phyloP scores from a whole-genome alignment of 2,113 vertebrate genomes.

The Xenopus laevis region DNA sequence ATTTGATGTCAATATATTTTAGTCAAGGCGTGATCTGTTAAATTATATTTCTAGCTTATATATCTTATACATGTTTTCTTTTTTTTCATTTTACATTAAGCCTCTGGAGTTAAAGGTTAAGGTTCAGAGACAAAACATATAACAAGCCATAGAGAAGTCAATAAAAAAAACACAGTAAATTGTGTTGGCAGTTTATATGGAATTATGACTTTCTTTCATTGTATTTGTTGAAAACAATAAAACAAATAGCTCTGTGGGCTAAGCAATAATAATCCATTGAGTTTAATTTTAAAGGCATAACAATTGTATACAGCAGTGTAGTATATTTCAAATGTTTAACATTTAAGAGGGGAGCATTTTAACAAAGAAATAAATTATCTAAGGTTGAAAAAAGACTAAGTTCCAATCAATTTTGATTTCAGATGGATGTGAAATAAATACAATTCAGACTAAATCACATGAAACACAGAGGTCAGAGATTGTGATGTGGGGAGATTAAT shows the following conservation, averaged over 20 bases:
- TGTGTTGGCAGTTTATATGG: neutral
- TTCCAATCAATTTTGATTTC: too few species aligned
- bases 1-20: constrained; percentile 10
- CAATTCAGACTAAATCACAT: too few species aligned
- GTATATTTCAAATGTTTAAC: too few species aligned
- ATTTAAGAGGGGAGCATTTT: too few species aligned
- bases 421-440: too few species aligned
- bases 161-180: neutral
- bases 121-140: neutral
- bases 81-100: neutral
- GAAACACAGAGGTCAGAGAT: too few species aligned
- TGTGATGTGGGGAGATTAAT: too few species aligned
- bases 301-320: too few species aligned
- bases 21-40: neutral
- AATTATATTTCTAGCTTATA: neutral
- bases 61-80: neutral
- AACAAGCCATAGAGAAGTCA: neutral
- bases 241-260: neutral
- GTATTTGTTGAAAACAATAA: neutral
- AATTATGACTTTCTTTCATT: neutral
- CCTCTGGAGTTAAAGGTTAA: neutral
- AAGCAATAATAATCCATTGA: too few species aligned
- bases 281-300: too few species aligned
- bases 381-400: too few species aligned
- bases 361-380: too few species aligned